Base-by-base conservation (phyloP, 2,888 invertebrate species). In the Xestoiulus laeticollis region DNA sequence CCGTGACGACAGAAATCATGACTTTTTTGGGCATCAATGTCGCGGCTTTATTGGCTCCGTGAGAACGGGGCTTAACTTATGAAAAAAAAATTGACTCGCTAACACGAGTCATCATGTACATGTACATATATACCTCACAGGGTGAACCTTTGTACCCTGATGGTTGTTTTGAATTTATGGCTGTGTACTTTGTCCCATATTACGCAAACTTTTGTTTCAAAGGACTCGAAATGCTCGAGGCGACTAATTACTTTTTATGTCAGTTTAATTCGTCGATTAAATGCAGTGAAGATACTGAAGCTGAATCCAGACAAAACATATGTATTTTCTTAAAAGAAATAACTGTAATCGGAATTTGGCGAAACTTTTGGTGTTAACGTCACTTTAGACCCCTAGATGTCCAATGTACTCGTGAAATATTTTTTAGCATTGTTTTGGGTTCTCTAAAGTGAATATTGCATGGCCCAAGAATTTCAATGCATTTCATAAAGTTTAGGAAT, bases 231-330 rank as follows among this genome's bases (percentile, higher is more conserved):
- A 59, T 59, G 59, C 59, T 22, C 19, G 19, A 59, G n/a, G 59
- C 59, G n/a, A n/a, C 59, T 59, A 59, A 59, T 59, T 59, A n/a
- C 59, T 16, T 59, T 59, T 59, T 59, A 59, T n/a, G n/a, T n/a
- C 59, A 59, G 19, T 59, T n/a, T n/a, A n/a, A n/a, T 6, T n/a
- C 6, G 19, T n/a, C n/a, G n/a, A n/a, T n/a, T 59, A 1, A 0
- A n/a, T n/a, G 1, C 19, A 59, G 59, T 6, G 6, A n/a, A n/a
- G 59, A n/a, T n/a, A n/a, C 1, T 59, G 16, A 19, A 59, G n/a
- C n/a, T n/a, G n/a, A 5, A 59, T 38, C 6, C 38, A 59, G n/a
- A n/a, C n/a, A 4, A n/a, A 16, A 22, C n/a, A n/a, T n/a, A n/a
- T 2, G 6, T 6, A 5, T 6, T 19, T 6, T n/a, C 1, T 14